phyloP scores from a whole-genome alignment of 2,113 vertebrate species.

The Alectura lathami region DNA sequence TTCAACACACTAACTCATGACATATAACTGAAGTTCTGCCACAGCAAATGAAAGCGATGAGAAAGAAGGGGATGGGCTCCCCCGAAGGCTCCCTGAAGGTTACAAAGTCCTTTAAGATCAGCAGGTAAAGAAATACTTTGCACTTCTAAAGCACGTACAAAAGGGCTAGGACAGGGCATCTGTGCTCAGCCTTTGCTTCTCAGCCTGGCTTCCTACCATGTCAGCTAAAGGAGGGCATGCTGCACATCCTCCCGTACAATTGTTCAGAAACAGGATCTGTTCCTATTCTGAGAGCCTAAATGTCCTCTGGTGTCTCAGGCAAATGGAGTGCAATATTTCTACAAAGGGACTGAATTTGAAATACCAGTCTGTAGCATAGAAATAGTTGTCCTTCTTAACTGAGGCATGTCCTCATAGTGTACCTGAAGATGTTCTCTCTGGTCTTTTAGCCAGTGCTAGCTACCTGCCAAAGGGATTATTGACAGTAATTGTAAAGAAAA shows the following conservation, averaged over 20 bases:
- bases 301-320: not conserved
- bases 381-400: not conserved
- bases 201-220: not conserved
- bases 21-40: not conserved
- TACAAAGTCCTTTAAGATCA: not conserved
- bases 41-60: not conserved
- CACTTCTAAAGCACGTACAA: not conserved
- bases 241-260: not conserved
- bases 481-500: not conserved
- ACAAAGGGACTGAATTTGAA: not conserved
- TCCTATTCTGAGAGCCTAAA: not conserved
- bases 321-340: not conserved
- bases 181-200: not conserved
- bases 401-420: rapidly evolving
- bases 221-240: not conserved
- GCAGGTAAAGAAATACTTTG: not conserved
- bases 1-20: not conserved
- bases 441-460: not conserved
- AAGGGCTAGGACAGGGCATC: not conserved
- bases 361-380: not conserved
- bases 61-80: not conserved
- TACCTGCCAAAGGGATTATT: slow-evolving; percentile 29
- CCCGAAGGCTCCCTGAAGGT: rapidly evolving
- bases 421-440: not conserved
- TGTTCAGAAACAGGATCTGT: not conserved